Conservation (phyloP, 2,888 invertebrate species). For the Drosophila nigritarsus region DNA sequence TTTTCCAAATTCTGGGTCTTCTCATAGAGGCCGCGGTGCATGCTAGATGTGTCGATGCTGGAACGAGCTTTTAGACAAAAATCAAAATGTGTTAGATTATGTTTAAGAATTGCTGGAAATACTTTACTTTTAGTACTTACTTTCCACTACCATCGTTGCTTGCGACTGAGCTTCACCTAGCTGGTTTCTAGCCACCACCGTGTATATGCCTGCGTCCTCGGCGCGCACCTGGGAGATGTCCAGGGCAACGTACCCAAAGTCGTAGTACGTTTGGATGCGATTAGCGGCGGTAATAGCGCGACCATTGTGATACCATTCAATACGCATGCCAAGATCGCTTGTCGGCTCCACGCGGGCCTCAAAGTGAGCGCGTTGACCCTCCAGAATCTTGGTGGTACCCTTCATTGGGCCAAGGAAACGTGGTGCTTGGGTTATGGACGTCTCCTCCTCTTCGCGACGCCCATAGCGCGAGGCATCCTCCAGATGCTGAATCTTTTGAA, state of each 20-base stretch:
- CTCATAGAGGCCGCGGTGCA: slow-evolving; percentile 94
- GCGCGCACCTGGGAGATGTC: slow-evolving; percentile 96
- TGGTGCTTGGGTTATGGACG: slow-evolving; percentile 91
- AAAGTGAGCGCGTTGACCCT: slow-evolving; percentile 97
- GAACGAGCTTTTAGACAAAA: slow-evolving; percentile 89
- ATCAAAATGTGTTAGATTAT: background rate
- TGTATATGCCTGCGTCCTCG: slow-evolving; percentile 97
- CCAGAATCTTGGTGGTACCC: slow-evolving; percentile 96
- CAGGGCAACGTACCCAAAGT: slow-evolving; percentile 98
- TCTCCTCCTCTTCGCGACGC: slow-evolving; percentile 90
- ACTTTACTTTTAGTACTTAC: slow-evolving; percentile 87
- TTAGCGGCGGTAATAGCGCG: slow-evolving; percentile 94
- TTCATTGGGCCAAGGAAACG: slow-evolving; percentile 95
- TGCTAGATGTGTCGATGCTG: slow-evolving; percentile 94
- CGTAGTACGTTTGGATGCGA: slow-evolving; percentile 96
- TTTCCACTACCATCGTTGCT: slow-evolving; percentile 94
- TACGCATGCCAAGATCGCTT: slow-evolving; percentile 95
- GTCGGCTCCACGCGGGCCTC: slow-evolving; percentile 98
- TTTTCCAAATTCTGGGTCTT: slow-evolving; percentile 95
- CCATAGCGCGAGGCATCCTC: slow-evolving; percentile 92
- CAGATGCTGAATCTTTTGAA: slow-evolving; percentile 95
- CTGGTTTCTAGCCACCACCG: slow-evolving; percentile 95
- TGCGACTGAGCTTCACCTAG: slow-evolving; percentile 94
- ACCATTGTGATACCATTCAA: slow-evolving; percentile 99
- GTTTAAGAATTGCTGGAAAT: rapidly evolving